These are phyloP conservation scores for Vulpes vulpes DNA, from an alignment of 2,113 vertebrate species.

Conservation along the genomic window DNA sequence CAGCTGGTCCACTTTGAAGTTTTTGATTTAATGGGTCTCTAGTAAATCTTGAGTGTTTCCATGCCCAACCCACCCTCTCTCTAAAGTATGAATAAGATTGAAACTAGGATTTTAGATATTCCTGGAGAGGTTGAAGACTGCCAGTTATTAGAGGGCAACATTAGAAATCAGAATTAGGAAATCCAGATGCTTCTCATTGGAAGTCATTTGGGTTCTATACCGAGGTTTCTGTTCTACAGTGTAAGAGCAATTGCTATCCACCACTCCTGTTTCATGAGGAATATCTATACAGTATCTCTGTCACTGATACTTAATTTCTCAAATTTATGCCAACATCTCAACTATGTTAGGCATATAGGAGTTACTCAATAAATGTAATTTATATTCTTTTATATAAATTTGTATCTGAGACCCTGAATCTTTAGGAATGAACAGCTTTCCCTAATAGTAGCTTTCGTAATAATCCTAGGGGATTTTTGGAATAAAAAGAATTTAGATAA, in stretches of 20 bases:
- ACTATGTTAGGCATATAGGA: neutral
- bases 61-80: neutral
- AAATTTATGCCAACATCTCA: neutral
- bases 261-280: neutral
- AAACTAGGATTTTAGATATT: neutral
- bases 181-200: neutral
- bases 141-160: neutral
- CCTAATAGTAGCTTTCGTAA: neutral
- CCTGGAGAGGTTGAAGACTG: neutral
- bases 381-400: neutral
- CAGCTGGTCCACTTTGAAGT: neutral
- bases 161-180: neutral
- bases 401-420: conserved; percentile 9
- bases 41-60: neutral
- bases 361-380: neutral
- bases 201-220: neutral
- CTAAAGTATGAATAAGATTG: neutral
- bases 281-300: neutral
- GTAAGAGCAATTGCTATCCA: neutral
- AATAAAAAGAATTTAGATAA: conserved; percentile 9
- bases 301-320: neutral
- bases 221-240: neutral
- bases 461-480: neutral
- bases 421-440: conserved; percentile 22
- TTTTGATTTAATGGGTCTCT: neutral